Conservation (phyloP, 2,113 vertebrate genomes). For the Elephas maximus region DNA sequence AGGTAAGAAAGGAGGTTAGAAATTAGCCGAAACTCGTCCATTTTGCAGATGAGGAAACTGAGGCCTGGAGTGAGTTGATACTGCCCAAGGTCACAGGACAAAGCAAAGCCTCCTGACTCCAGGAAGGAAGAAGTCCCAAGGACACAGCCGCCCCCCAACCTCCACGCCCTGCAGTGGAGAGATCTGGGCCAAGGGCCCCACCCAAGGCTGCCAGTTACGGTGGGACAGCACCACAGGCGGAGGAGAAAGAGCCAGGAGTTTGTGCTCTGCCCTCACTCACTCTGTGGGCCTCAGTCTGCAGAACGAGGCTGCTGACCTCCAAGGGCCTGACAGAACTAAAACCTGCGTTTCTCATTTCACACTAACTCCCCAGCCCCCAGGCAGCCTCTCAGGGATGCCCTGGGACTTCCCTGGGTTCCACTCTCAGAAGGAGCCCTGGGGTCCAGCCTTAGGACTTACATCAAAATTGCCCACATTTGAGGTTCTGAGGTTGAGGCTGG, state of each 20-base stretch:
- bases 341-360: background rate
- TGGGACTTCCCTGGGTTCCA: background rate
- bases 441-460: constrained; percentile 74
- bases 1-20: background rate
- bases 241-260: background rate
- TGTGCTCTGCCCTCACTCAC: background rate
- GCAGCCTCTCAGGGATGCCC: fast-evolving
- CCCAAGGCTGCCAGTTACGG: background rate
- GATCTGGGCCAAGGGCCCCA: background rate
- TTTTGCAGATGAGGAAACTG: background rate
- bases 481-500: constrained; percentile 81
- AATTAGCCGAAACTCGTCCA: background rate
- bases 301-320: background rate
- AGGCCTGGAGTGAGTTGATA: background rate
- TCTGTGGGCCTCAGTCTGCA: background rate
- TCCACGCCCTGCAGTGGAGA: no score
- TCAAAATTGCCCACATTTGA: constrained; percentile 84
- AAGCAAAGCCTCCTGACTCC: background rate
- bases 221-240: fast-evolving
- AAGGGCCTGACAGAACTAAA: fast-evolving
- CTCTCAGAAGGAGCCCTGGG: background rate
- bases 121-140: background rate
- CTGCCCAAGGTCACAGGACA: background rate
- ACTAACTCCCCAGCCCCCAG: background rate
- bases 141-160: fast-evolving